Base-by-base conservation (phyloP, 2,888 invertebrate species). In the Hydropsyche betteni region DNA sequence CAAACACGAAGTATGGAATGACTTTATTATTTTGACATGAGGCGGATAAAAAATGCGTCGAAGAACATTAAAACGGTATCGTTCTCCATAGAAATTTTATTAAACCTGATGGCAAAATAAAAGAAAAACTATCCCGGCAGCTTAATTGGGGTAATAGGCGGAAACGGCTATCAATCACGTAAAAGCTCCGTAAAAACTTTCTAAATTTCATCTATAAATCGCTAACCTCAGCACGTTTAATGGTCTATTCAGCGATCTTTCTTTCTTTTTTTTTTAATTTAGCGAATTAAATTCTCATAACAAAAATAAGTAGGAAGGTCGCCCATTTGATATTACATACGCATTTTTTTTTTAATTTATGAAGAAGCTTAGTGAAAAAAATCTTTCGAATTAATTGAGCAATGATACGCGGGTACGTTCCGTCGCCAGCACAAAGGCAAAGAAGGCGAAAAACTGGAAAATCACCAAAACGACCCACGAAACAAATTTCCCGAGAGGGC, bases 401-500 rank as follows among this genome's bases (percentile, higher is more conserved):
- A 24, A 24, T 24, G 2, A 24, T 24, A 24, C 24, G 24, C 24
- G 2, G 24, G 24, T 24, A 24, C 24, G 24, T 44, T 44, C 6
- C 44, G 10, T 1, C 3, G 44, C 24, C 2, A 2, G 44, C 10
- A 8, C 44, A 6, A 44, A 10, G 3, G 10, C 44, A 10, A 44
- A 44, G 44, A 50, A 64, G 36, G 75, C 51, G 70, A 53, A 70
- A 70, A 53, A 53, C 51, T 52, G 70, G 69, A 70, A 70, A 70
- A 70, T 70, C 70, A 53, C 53, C 58, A 61, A 71, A 53, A 51
- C 24, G 70, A 16, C 33, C 50, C 44, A 53, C 71, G 71, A 64
- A 51, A 50, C 70, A 68, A 51, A 75, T 73, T 69, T 74, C 76
- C 74, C 74, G 53, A n/a, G 73, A 58, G 76, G 68, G 38, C 69